Conservation (phyloP, 1,140 invertebrate genomes). For the Wiebesia pumilae region DNA sequence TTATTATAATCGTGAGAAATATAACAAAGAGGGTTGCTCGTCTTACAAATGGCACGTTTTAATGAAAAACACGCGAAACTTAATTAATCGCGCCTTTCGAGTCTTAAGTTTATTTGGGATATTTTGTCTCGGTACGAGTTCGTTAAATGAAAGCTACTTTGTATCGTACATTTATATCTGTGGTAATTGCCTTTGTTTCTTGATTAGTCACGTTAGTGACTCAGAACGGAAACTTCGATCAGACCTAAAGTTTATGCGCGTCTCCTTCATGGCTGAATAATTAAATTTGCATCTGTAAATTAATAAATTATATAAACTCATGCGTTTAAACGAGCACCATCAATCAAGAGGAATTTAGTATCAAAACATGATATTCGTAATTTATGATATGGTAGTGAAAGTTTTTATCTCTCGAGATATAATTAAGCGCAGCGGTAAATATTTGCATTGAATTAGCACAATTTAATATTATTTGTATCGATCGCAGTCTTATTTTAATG, state of each 20-base stretch:
- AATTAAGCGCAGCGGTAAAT: neutral
- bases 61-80: too few relatives aligned
- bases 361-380: neutral
- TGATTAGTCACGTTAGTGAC: neutral
- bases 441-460: neutral
- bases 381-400: neutral
- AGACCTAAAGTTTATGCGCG: too few relatives aligned
- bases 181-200: neutral
- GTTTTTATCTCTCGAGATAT: neutral
- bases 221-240: neutral
- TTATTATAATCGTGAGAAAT: too few relatives aligned
- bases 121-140: neutral
- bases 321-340: neutral
- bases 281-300: neutral
- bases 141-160: neutral
- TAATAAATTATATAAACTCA: neutral
- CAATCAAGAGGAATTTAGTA: neutral
- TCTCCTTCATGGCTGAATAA: neutral
- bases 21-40: too few relatives aligned
- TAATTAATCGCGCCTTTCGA: too few relatives aligned
- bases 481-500: neutral
- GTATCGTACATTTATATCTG: neutral
- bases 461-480: neutral
- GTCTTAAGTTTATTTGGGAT: too few relatives aligned
- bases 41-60: too few relatives aligned